Evolutionary conservation across 2,797 vertebrate genomes (phyloP).

Genomic region (Tokudaia muenninki): DNA sequence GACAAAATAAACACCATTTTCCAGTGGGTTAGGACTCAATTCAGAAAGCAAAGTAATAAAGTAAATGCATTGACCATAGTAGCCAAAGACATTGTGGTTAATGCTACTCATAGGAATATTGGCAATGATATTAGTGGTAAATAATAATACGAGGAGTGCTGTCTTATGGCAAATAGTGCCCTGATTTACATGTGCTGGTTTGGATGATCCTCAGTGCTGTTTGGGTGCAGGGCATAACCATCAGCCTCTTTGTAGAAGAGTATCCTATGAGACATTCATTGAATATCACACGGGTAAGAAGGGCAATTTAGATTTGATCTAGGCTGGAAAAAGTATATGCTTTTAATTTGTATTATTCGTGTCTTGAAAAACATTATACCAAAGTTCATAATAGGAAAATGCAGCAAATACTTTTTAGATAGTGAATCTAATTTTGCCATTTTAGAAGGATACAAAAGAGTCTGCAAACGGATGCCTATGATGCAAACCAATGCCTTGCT

Average conservation of each 20-base stretch:
- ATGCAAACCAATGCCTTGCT: neutral
- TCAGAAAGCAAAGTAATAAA: conserved; percentile 60
- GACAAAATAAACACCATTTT: neutral
- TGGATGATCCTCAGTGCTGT: neutral
- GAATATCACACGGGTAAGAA: neutral
- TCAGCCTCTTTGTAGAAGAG: neutral
- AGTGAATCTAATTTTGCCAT: conserved; percentile 42
- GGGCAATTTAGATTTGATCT: neutral
- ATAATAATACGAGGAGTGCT: neutral
- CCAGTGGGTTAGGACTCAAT: conserved; percentile 54
- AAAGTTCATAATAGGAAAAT: neutral
- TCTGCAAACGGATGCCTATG: neutral
- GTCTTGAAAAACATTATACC: neutral
- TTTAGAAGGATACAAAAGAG: conserved; percentile 30
- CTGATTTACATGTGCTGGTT: neutral
- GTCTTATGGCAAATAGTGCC: neutral
- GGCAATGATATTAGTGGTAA: neutral
- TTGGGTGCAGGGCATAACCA: neutral
- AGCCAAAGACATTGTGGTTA: conserved; percentile 51
- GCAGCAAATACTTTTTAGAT: neutral
- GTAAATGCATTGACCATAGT: neutral
- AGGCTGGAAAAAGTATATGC: neutral
- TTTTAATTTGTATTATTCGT: neutral
- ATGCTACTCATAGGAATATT: conserved; percentile 42
- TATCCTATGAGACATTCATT: neutral